A percentile compares a stretch with the other conserved stretches of the same genome.
These are phyloP conservation scores for Pangasius sanitwongsei DNA, from an alignment of 2,797 vertebrate genomes.

Conservation along the genomic window DNA sequence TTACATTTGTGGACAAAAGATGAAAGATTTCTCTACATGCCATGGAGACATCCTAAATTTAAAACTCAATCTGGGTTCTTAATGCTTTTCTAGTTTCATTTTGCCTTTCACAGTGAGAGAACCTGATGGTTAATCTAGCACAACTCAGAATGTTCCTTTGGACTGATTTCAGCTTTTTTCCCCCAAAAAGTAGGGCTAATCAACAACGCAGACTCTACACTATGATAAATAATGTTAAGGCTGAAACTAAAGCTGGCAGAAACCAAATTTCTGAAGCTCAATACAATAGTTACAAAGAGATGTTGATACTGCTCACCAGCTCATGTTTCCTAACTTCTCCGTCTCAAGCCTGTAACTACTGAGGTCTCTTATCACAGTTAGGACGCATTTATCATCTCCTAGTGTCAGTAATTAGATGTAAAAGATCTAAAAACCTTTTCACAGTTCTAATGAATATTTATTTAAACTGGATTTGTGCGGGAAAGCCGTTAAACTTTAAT, in stretches of 20 bases:
- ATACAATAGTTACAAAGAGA: background rate
- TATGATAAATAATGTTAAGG: background rate
- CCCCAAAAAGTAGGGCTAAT: background rate
- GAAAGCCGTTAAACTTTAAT: background rate
- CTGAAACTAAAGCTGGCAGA: background rate
- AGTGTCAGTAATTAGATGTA: slow-evolving; percentile 13
- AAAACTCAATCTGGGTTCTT: background rate
- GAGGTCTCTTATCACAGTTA: slow-evolving; percentile 4
- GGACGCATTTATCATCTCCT: background rate
- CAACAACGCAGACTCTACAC: background rate
- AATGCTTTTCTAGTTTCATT: background rate
- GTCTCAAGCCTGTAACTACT: background rate
- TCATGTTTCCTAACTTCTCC: background rate
- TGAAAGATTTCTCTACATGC: background rate
- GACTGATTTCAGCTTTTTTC: background rate
- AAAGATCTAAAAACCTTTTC: background rate
- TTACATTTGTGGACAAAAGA: slow-evolving; percentile 11
- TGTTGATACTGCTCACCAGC: background rate
- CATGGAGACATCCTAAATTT: background rate
- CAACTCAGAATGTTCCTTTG: background rate
- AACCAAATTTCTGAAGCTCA: background rate
- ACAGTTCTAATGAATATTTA: background rate
- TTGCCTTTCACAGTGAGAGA: background rate
- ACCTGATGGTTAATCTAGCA: background rate
- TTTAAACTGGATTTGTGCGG: background rate